Conservation (phyloP, 1,140 invertebrate genomes). For the Sarcophaga bullata region DNA sequence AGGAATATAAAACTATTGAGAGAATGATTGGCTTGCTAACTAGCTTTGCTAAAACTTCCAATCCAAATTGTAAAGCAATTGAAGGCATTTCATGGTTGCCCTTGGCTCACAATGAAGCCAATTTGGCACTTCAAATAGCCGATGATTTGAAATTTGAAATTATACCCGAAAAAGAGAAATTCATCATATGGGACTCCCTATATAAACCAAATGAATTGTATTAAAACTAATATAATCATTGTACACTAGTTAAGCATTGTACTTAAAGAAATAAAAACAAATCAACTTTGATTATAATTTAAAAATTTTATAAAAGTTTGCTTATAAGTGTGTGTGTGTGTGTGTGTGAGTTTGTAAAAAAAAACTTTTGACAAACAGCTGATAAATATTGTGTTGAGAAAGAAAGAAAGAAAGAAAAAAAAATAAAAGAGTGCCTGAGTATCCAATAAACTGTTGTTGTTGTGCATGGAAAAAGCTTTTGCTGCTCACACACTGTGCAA, state of each 20-base stretch:
- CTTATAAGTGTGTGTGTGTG: too few species aligned
- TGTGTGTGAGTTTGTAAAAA: neutral
- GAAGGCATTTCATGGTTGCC: constrained; percentile 51
- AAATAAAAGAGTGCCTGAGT: neutral
- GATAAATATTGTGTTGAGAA: neutral
- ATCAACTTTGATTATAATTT: too few species aligned
- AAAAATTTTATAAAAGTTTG: neutral
- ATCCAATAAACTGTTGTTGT: neutral
- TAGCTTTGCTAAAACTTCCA: constrained; percentile 62
- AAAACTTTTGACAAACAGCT: neutral
- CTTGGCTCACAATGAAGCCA: constrained; percentile 49
- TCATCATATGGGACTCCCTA: constrained; percentile 60
- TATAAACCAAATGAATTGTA: constrained; percentile 47
- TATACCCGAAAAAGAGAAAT: constrained; percentile 58
- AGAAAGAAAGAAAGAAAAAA: too few species aligned
- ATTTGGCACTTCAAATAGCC: constrained; percentile 56
- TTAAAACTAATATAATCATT: neutral
- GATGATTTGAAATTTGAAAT: constrained; percentile 51
- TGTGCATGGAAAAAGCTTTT: neutral
- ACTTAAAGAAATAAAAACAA: too few species aligned
- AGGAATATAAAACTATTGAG: constrained; percentile 61
- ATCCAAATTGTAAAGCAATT: constrained; percentile 57
- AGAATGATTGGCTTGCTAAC: constrained; percentile 64
- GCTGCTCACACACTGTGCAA: neutral
- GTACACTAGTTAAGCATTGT: neutral